Percentiles rank a stretch among this genome's conserved stretches.
Evolutionary conservation across 2,888 invertebrate species (phyloP).

Genomic region (Strigamia maritima): DNA sequence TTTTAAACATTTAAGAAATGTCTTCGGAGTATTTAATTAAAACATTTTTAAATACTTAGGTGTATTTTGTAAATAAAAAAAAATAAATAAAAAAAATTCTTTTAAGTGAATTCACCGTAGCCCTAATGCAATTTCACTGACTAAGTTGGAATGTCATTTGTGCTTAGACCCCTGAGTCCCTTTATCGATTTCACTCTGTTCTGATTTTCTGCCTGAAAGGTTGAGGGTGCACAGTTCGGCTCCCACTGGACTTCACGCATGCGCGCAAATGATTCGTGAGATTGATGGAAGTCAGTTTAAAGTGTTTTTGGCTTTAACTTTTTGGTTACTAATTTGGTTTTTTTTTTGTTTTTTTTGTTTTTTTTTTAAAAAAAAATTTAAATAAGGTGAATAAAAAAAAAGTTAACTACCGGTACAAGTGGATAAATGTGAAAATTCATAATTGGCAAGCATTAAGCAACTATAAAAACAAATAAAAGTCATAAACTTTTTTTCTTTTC

Average conservation of each 20-base stretch:
- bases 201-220: conserved; percentile 34
- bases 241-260: conserved; percentile 34
- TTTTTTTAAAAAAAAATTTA: too few species aligned
- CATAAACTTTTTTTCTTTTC: neutral
- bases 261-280: conserved; percentile 34
- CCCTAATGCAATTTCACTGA: conserved; percentile 34
- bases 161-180: conserved; percentile 32
- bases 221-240: conserved; percentile 34
- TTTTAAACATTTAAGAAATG: neutral
- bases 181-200: conserved; percentile 34
- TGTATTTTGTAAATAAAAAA: too few species aligned
- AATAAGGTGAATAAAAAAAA: neutral
- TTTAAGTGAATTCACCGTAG: conserved; percentile 28
- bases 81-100: neutral
- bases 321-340: neutral
- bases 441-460: conserved; percentile 17
- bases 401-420: neutral
- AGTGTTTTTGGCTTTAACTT: conserved; percentile 28
- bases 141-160: conserved; percentile 34
- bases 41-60: neutral
- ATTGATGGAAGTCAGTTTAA: conserved; percentile 34
- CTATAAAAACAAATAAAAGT: neutral
- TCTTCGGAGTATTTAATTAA: neutral
- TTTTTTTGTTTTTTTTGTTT: neutral
- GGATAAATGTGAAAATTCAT: neutral